Percentiles rank a stretch among this genome's conserved stretches.
Evolutionary conservation across 1,140 invertebrate genomes (phyloP).

Genomic region (Samia ricini): DNA sequence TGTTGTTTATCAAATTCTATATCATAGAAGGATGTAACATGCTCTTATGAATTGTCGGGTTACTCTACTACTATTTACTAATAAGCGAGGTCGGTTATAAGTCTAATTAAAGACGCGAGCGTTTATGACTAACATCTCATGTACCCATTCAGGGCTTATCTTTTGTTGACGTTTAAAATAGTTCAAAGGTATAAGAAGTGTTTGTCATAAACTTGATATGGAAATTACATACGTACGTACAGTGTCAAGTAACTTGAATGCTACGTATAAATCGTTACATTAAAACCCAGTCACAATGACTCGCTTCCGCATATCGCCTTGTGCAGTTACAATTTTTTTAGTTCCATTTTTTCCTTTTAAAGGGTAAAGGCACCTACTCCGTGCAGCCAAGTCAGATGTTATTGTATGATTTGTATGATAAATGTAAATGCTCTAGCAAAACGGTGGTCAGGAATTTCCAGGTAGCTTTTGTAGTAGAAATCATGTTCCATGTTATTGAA

Average conservation of each 20-base stretch:
- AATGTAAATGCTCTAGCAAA: too few species aligned
- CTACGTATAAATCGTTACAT: too few species aligned
- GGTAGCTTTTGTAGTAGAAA: too few species aligned
- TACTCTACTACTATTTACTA: not conserved
- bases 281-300: too few species aligned
- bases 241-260: not conserved
- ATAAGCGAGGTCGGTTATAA: not conserved
- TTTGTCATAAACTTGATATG: not conserved
- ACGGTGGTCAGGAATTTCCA: too few species aligned
- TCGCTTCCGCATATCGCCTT: too few species aligned
- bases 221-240: not conserved
- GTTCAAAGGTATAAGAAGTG: not conserved
- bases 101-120: not conserved
- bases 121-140: not conserved
- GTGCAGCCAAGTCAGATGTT: too few species aligned
- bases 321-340: too few species aligned
- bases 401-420: too few species aligned
- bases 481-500: too few species aligned
- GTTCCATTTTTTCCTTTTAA: too few species aligned
- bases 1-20: not conserved
- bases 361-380: too few species aligned
- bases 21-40: not conserved
- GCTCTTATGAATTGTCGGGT: not conserved
- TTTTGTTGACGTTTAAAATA: not conserved
- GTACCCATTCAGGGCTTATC: not conserved